phyloP scores from a whole-genome alignment of 2,888 invertebrate species.

The Yponomeuta malinellus region DNA sequence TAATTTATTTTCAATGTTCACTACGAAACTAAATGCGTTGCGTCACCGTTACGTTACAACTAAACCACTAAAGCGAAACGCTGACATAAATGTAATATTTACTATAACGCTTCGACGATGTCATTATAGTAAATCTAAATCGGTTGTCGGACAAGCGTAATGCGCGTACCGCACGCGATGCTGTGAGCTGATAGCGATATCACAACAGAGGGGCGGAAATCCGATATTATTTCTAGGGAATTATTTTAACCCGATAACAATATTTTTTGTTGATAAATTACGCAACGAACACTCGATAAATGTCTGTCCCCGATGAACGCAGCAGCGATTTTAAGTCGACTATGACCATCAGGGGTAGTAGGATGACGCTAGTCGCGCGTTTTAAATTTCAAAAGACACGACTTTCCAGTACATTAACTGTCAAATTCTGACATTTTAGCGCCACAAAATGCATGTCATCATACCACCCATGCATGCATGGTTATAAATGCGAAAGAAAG shows the following conservation, averaged over 20 bases:
- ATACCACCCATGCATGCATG: no score
- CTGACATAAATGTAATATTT: constrained; percentile 11
- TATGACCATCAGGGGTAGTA: no score
- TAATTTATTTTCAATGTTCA: no score
- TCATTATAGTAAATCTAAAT: constrained; percentile 4
- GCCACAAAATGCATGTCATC: no score
- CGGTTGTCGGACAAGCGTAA: constrained; percentile 9
- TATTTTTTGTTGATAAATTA: neutral
- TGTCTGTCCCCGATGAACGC: neutral
- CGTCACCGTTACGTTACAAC: no score
- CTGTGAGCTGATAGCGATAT: constrained; percentile 26
- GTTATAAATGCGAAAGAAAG: no score
- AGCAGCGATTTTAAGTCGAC: neutral
- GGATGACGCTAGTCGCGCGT: no score
- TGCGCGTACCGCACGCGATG: constrained; percentile 29
- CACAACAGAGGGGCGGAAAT: constrained; percentile 24
- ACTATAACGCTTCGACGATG: constrained; percentile 8
- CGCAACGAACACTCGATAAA: neutral
- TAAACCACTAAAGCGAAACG: neutral
- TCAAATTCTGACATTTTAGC: no score
- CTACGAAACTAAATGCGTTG: no score
- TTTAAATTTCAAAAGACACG: no score
- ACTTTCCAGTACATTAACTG: no score
- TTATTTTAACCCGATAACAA: neutral
- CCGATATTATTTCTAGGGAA: constrained; percentile 16